Conservation (phyloP, 2,888 invertebrate genomes). For the Nebria brevicollis region DNA sequence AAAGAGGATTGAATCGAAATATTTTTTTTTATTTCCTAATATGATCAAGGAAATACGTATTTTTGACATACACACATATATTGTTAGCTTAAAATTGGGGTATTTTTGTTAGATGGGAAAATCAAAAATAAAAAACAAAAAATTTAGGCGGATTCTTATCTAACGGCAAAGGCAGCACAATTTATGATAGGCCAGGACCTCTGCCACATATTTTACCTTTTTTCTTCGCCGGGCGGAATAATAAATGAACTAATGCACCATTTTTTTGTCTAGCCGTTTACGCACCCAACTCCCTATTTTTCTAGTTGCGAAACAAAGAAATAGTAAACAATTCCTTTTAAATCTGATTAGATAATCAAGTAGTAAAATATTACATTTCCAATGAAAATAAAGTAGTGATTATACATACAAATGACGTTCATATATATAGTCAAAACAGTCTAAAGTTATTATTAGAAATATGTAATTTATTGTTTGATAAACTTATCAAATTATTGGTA, state of each 20-base stretch:
- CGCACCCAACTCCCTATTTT: no score
- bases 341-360: no score
- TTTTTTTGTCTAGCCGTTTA: no score
- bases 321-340: no score
- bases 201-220: conserved; percentile 9
- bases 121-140: neutral
- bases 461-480: conserved; percentile 25
- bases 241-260: no score
- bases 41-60: neutral
- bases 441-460: neutral
- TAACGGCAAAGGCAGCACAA: neutral
- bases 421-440: neutral
- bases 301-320: no score
- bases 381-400: no score
- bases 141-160: conserved; percentile 4
- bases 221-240: neutral
- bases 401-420: neutral
- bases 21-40: neutral
- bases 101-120: no score
- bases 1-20: neutral
- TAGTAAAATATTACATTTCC: no score
- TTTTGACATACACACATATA: neutral
- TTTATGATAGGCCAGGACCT: neutral
- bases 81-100: no score
- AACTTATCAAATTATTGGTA: conserved; percentile 18